A percentile compares a stretch with the other conserved stretches of the same genome.
Evolutionary conservation across 2,113 vertebrate genomes (phyloP).

Genomic region (Myiagra hebetior): DNA sequence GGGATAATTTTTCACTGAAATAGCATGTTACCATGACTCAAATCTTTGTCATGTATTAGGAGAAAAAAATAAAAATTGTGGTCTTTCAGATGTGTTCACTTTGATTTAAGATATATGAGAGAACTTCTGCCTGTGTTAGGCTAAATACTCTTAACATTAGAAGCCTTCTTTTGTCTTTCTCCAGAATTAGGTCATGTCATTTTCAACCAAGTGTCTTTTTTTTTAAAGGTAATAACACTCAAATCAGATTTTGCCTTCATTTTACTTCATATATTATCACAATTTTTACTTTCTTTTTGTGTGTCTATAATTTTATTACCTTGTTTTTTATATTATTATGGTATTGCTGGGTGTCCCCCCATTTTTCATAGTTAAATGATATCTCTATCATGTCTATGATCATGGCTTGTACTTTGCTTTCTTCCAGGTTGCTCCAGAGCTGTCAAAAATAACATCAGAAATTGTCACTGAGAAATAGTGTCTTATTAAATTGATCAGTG

Average conservation of each 20-base stretch:
- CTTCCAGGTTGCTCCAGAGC: neutral
- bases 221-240: neutral
- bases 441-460: neutral
- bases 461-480: neutral
- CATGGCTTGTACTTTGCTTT: neutral
- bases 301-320: neutral
- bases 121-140: neutral
- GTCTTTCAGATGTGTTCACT: neutral
- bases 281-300: neutral
- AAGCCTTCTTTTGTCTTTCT: neutral
- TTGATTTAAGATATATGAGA: neutral
- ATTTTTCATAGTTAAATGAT: neutral
- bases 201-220: neutral
- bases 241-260: neutral
- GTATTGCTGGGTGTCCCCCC: neutral
- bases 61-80: neutral
- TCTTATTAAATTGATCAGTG: neutral
- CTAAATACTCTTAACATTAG: neutral
- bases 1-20: neutral
- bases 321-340: neutral
- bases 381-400: neutral
- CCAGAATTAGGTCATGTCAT: neutral
- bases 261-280: neutral
- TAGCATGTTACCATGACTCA: neutral
- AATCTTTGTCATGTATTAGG: neutral